A percentile compares a stretch with the other conserved stretches of the same genome.
phyloP scores from a whole-genome alignment of 2,113 vertebrate species.

The Ptyas mucosa region DNA sequence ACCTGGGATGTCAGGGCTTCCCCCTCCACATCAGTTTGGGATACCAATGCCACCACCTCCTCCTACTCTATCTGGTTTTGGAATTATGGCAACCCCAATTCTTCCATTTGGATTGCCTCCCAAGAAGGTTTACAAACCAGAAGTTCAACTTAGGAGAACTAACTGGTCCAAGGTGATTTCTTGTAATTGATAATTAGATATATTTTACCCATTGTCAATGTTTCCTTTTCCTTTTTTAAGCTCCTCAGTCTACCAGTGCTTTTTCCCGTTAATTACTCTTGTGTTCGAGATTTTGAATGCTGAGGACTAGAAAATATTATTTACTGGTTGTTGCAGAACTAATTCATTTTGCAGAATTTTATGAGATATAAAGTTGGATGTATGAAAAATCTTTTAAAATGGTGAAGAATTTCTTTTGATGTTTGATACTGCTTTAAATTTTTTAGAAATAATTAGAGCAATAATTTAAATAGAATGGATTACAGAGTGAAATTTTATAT shows the following conservation, averaged over 20 bases:
- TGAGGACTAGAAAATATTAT: not conserved
- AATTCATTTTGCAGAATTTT: not conserved
- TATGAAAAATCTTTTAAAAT: not conserved
- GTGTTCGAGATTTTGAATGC: not conserved
- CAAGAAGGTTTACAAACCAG: slow-evolving; percentile 83
- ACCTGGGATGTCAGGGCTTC: slow-evolving; percentile 58
- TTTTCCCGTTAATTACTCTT: not conserved
- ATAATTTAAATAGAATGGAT: not conserved
- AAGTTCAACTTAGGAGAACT: slow-evolving; percentile 77
- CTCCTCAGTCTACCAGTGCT: not conserved
- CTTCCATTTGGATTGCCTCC: slow-evolving; percentile 77
- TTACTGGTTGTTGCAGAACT: too few relatives aligned
- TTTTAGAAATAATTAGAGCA: slow-evolving; percentile 58
- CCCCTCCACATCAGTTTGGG: slow-evolving; percentile 60
- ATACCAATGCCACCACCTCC: slow-evolving; percentile 63
- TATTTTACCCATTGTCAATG: not conserved
- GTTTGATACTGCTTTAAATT: not conserved
- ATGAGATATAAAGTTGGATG: not conserved
- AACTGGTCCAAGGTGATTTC: slow-evolving; percentile 83
- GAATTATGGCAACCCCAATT: slow-evolving; percentile 60
- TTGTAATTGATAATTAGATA: not conserved
- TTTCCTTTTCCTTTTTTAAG: not conserved
- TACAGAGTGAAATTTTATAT: not conserved
- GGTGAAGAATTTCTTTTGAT: not conserved
- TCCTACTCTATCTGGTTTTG: slow-evolving; percentile 58